Percentiles rank a stretch among this genome's conserved stretches.
phyloP scores from a whole-genome alignment of 2,888 invertebrate genomes.

The Xestoiulus laeticollis region DNA sequence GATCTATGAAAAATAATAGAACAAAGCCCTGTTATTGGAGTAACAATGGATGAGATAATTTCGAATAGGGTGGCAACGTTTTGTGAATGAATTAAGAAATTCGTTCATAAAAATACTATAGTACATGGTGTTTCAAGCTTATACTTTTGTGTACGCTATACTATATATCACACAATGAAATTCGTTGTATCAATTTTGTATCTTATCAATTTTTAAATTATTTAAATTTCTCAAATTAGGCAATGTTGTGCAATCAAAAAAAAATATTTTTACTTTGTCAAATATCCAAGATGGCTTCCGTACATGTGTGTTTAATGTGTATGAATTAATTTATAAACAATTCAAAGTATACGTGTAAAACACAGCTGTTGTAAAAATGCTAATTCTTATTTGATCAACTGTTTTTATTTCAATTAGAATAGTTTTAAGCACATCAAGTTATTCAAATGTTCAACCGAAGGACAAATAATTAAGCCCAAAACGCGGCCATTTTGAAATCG shows the following conservation, averaged over 20 bases:
- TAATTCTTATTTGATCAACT: no score
- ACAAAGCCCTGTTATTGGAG: not conserved
- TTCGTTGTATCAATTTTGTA: not conserved
- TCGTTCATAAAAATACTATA: not conserved
- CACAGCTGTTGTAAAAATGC: no score
- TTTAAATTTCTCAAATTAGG: not conserved
- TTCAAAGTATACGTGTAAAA: no score
- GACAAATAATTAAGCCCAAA: not conserved
- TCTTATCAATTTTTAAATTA: not conserved
- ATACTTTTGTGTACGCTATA: no score
- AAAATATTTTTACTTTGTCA: no score
- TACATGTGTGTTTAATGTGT: no score
- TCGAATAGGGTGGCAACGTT: constrained; percentile 8
- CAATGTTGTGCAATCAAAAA: no score
- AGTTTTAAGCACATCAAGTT: not conserved
- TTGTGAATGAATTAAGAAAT: constrained; percentile 26
- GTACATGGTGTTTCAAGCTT: not conserved
- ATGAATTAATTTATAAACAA: no score
- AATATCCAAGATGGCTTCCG: no score
- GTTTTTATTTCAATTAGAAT: no score
- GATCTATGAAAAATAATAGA: constrained; percentile 12
- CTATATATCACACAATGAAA: no score
- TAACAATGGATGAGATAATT: constrained; percentile 8
- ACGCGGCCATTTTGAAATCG: not conserved
- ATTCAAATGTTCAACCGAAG: not conserved